Evolutionary conservation across 37 sponge, comb jelly and placozoan genomes (phyloP).

Genomic region (Oscarella lobularis): DNA sequence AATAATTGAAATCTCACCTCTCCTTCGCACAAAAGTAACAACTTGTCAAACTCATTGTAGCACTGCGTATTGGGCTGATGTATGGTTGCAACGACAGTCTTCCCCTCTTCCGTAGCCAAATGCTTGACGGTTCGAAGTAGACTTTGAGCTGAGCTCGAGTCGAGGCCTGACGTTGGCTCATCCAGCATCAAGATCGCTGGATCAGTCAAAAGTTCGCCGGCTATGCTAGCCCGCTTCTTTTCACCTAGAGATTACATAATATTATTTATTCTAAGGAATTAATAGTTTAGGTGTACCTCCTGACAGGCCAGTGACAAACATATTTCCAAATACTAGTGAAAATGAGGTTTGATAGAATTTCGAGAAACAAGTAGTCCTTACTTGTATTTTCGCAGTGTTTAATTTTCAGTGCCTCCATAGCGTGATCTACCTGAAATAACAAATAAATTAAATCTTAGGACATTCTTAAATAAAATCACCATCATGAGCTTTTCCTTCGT

Average conservation of each 20-base stretch:
- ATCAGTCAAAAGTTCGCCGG: constrained; percentile 64
- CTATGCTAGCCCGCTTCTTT: constrained; percentile 81
- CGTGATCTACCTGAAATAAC: neutral
- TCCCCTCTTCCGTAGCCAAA: constrained; percentile 34
- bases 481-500: constrained; percentile 9
- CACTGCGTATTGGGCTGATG: constrained; percentile 80
- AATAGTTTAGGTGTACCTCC: neutral
- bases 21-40: constrained; percentile 59
- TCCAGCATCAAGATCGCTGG: constrained; percentile 60
- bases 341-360: neutral
- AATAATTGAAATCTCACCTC: too few species aligned
- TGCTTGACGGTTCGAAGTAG: constrained; percentile 29
- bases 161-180: constrained; percentile 85
- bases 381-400: neutral
- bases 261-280: too few species aligned
- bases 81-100: constrained; percentile 44
- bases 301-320: neutral
- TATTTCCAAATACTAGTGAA: neutral
- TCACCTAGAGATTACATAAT: constrained; percentile 20
- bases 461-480: constrained; percentile 6
- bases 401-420: neutral
- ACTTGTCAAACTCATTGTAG: constrained; percentile 55
- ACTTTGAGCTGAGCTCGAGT: constrained; percentile 52
- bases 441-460: neutral
- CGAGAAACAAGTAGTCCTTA: neutral